Percentiles rank a stretch among this genome's conserved stretches.
phyloP scores from a whole-genome alignment of 2,113 vertebrate species.

The Tragulus kanchil region DNA sequence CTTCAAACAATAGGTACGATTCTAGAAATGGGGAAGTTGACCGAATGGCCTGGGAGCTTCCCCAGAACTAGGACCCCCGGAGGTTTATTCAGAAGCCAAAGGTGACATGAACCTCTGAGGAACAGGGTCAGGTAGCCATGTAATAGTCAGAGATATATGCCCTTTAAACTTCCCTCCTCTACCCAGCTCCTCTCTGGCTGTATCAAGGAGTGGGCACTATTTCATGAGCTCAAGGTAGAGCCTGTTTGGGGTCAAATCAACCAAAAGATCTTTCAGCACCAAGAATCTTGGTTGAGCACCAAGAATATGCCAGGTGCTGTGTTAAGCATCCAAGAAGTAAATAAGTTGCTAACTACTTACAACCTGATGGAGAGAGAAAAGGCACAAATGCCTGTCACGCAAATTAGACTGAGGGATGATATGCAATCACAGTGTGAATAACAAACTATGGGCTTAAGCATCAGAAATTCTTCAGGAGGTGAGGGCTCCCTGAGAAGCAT shows the following conservation, averaged over 20 bases:
- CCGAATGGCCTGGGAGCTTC: not conserved
- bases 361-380: not conserved
- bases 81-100: not conserved
- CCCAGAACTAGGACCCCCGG: not conserved
- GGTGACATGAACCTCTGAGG: not conserved
- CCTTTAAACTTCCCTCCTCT: not conserved
- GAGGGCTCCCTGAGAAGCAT: not conserved
- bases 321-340: slow-evolving; percentile 1
- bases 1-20: not conserved
- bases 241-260: not conserved
- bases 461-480: not conserved
- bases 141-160: not conserved
- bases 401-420: not conserved
- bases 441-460: not conserved
- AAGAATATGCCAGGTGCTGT: not conserved
- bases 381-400: too few relatives aligned
- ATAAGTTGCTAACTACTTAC: not conserved
- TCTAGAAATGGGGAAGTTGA: not conserved
- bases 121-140: not conserved
- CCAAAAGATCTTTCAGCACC: not conserved
- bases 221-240: not conserved
- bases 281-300: not conserved
- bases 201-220: not conserved
- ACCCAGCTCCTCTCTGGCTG: not conserved
- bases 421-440: rapidly evolving